phyloP scores from a whole-genome alignment of 2,888 invertebrate species.

The Drosophila birchii region DNA sequence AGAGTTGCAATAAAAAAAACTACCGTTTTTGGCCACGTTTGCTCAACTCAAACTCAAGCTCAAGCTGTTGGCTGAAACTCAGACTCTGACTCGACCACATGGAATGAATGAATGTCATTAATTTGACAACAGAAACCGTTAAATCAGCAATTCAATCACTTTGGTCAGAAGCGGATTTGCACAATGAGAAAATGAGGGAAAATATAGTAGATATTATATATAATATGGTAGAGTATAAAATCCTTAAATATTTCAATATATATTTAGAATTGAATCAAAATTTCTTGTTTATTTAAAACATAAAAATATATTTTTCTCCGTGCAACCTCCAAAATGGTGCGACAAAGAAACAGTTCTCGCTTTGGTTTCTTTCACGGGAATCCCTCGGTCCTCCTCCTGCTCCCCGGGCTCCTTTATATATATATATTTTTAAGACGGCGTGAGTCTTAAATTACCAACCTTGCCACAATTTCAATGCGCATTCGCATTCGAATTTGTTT shows the following conservation, averaged over 20 bases:
- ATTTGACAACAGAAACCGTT: constrained; percentile 82
- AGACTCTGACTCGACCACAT: constrained; percentile 48
- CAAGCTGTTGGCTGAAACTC: constrained; percentile 13
- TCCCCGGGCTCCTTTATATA: constrained; percentile 27
- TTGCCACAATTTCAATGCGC: constrained; percentile 81
- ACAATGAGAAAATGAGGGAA: constrained; percentile 8
- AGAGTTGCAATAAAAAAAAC: constrained; percentile 73
- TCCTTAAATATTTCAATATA: no score
- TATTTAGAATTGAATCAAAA: no score
- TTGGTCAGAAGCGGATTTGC: constrained; percentile 42
- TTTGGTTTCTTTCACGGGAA: constrained; percentile 39
- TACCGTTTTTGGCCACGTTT: constrained; percentile 72
- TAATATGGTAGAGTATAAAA: no score
- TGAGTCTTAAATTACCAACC: constrained; percentile 81
- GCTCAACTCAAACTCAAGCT: constrained; percentile 18
- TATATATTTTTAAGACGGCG: constrained; percentile 55
- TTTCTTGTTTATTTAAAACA: no score
- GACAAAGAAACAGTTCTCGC: constrained; percentile 61
- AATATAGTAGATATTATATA: no score
- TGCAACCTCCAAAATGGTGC: constrained; percentile 39
- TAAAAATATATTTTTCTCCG: neutral
- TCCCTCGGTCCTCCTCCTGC: constrained; percentile 19
- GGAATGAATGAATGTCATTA: constrained; percentile 83
- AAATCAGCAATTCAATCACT: constrained; percentile 81
- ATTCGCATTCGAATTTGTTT: constrained; percentile 79